Evolutionary conservation across 37 sponge, comb jelly and placozoan genomes (phyloP).

Genomic region (Oopsacas minuta): DNA sequence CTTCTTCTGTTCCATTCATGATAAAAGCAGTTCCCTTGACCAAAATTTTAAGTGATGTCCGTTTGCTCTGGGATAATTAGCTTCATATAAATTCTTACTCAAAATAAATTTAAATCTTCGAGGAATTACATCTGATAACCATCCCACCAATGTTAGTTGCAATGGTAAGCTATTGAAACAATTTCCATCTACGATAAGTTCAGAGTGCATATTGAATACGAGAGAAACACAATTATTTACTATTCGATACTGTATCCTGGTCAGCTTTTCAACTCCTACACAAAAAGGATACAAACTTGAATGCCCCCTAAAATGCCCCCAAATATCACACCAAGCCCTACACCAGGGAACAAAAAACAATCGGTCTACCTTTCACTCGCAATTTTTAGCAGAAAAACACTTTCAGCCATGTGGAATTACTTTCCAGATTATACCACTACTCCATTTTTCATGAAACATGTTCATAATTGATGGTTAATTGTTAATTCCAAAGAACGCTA

Average conservation of each 20-base stretch:
- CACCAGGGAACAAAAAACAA: constrained; percentile 3
- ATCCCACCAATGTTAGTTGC: neutral
- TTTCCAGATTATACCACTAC: neutral
- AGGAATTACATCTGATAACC: neutral
- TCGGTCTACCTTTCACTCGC: neutral
- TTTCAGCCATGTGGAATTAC: neutral
- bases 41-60: neutral
- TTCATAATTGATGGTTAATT: neutral
- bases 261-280: no score
- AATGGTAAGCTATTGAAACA: neutral
- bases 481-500: neutral
- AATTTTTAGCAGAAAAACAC: neutral
- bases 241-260: no score
- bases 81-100: neutral
- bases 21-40: no score
- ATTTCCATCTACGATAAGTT: neutral
- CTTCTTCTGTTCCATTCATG: no score
- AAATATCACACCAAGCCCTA: no score
- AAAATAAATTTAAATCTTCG: neutral
- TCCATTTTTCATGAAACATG: neutral
- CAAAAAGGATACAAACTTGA: no score
- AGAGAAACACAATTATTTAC: no score
- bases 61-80: neutral
- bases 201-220: neutral
- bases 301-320: no score